Base-by-base conservation (phyloP, 2,888 invertebrate genomes). In the Iphiclides podalirius region DNA sequence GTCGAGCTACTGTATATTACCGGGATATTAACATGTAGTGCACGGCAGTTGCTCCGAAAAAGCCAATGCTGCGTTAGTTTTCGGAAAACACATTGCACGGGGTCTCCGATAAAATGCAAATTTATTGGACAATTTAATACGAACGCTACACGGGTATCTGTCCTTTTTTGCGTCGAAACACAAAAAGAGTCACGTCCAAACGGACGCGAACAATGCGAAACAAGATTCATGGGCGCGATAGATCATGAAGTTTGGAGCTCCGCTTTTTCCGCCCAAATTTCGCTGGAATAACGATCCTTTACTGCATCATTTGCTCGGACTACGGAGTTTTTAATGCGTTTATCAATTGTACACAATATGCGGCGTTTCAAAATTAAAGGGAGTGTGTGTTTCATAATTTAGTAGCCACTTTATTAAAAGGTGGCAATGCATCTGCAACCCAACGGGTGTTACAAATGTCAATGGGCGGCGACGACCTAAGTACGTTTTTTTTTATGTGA, bases 241-340 rank as follows among this genome's bases (percentile, higher is more conserved):
- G 76, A 79, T 79, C 72, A 76, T 68, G 79, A 76, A 78, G 83
- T 82, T 80, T 75, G 70, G 78, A 79, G 75, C 75, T 64, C 66
- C 47, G 52, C 72, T 71, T 81, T 81, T 79, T 76, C 78, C 73
- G 66, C 53, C 67, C 67, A 67, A 75, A 74, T 73, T 75, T 73
- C 71, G 67, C 67, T 9, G 16, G 11, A 6, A 37, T 28, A 60
- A 57, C 59, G 60, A 58, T 64, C 59, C 66, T 67, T 71, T 70
- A 67, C 60, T 55, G 64, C n/a, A 17, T 26, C 20, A 36, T 41
- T 33, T 33, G 2, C 15, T 8, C 17, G 41, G 39, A 41, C 16
- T 17, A 12, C 16, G 12, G 31, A 28, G 7, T 33, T 33, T 41
- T 41, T 16, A 13, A 12, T 12, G 12, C 16, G n/a, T n/a, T n/a